Conservation (phyloP, 2,888 invertebrate genomes). For the Cheilosia impressa region DNA sequence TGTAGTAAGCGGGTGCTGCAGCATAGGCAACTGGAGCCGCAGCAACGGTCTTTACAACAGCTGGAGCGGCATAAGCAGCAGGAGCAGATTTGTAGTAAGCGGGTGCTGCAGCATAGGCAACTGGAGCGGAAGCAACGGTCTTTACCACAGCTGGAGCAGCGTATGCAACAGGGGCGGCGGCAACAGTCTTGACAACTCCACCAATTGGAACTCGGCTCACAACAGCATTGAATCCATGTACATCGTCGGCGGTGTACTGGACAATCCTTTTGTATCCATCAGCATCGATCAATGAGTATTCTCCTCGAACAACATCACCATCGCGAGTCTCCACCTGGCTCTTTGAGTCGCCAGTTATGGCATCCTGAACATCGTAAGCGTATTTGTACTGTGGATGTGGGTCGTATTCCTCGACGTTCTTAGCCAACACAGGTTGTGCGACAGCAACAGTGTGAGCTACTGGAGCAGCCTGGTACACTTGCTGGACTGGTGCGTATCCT, state of each 20-base stretch:
- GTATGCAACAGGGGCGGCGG: slow-evolving; percentile 43
- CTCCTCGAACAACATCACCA: slow-evolving; percentile 82
- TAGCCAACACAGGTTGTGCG: slow-evolving; percentile 62
- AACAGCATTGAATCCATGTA: slow-evolving; percentile 81
- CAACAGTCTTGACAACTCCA: slow-evolving; percentile 24
- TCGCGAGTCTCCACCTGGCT: slow-evolving; percentile 81
- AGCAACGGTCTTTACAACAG: background rate
- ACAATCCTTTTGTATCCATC: slow-evolving; percentile 82
- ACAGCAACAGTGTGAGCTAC: slow-evolving; percentile 27
- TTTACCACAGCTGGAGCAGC: slow-evolving; percentile 51
- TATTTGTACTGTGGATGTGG: slow-evolving; percentile 80
- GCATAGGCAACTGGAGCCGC: slow-evolving; percentile 14
- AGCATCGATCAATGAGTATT: slow-evolving; percentile 81
- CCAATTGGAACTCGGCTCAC: slow-evolving; percentile 79
- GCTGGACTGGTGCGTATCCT: slow-evolving; percentile 67
- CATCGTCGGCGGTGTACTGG: slow-evolving; percentile 80
- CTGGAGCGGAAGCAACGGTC: background rate
- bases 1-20: slow-evolving; percentile 19
- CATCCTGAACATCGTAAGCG: slow-evolving; percentile 81
- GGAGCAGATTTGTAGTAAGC: slow-evolving; percentile 65
- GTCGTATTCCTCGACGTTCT: slow-evolving; percentile 75
- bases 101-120: slow-evolving; percentile 15
- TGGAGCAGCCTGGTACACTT: slow-evolving; percentile 76
- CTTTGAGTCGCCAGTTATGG: slow-evolving; percentile 81
- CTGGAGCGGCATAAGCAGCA: slow-evolving; percentile 61